These are phyloP conservation scores for Palaemon carinicauda DNA, from an alignment of 1,140 invertebrate species.

Conservation along the genomic window DNA sequence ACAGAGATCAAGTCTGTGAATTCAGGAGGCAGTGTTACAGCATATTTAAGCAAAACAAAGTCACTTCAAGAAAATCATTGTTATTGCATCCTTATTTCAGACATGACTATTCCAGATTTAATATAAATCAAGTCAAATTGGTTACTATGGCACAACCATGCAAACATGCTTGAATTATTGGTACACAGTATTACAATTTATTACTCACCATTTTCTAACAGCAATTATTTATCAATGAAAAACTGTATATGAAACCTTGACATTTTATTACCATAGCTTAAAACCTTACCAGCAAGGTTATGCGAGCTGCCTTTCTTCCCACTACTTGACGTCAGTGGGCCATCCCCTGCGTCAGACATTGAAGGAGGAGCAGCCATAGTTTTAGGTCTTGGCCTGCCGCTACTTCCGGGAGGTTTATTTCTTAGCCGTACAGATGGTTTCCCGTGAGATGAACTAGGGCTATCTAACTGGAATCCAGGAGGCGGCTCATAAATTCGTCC, in stretches of 20 bases:
- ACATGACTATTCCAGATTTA: not conserved
- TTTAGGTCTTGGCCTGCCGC: slow-evolving; percentile 43
- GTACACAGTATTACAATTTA: not conserved
- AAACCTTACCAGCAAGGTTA: slow-evolving; percentile 52
- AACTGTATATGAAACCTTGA: not conserved
- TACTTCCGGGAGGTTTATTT: slow-evolving; percentile 47
- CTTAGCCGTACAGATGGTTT: slow-evolving; percentile 54
- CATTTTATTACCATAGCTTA: not conserved
- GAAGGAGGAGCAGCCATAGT: slow-evolving; percentile 53
- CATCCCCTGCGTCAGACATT: slow-evolving; percentile 10
- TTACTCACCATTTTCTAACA: not conserved
- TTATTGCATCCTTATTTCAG: not conserved
- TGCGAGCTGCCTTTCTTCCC: slow-evolving; percentile 57
- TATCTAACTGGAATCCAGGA: slow-evolving; percentile 40
- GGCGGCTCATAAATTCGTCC: slow-evolving; percentile 53
- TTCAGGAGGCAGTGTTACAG: no score
- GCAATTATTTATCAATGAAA: not conserved
- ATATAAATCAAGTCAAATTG: not conserved
- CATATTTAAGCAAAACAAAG: no score
- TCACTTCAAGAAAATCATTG: no score
- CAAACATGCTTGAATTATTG: slow-evolving; percentile 29
- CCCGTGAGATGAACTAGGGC: slow-evolving; percentile 38
- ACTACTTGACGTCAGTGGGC: slow-evolving; percentile 15
- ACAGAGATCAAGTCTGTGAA: no score
- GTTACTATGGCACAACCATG: slow-evolving; percentile 34